These are phyloP conservation scores for Tenrec ecaudatus DNA, from an alignment of 2,113 vertebrate genomes.

Conservation along the genomic window DNA sequence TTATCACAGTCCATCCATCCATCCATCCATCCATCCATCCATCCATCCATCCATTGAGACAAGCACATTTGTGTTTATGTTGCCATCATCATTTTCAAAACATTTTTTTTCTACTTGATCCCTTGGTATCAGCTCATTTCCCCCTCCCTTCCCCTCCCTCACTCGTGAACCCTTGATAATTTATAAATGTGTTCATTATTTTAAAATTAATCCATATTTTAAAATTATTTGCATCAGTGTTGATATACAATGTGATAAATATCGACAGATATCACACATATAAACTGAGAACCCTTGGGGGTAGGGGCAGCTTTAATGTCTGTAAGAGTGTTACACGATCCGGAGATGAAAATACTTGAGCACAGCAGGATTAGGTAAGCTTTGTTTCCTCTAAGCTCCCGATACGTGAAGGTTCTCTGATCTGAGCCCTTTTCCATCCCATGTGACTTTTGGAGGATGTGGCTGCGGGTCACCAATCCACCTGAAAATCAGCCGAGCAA, in stretches of 20 bases:
- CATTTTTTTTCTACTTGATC: no score
- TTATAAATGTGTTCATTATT: not conserved
- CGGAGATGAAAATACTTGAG: not conserved
- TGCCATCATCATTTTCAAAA: no score
- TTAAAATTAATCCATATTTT: constrained; percentile 5
- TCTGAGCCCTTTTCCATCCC: not conserved
- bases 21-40: no score
- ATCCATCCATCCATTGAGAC: no score
- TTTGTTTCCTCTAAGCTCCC: constrained; percentile 12
- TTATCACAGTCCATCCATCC: no score
- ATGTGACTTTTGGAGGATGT: not conserved
- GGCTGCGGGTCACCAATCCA: not conserved
- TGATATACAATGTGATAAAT: constrained; percentile 26
- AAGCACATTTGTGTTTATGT: no score
- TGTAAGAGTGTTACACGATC: not conserved
- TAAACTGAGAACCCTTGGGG: constrained; percentile 36
- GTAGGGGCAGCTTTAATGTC: not conserved
- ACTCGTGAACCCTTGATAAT: no score
- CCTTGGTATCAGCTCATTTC: no score
- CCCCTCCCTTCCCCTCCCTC: no score
- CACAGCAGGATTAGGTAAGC: not conserved
- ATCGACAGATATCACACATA: not conserved
- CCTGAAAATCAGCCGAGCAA: not conserved
- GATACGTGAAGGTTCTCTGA: not conserved
- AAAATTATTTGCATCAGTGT: not conserved